These are phyloP conservation scores for Mormyrus lacerda DNA, from an alignment of 2,113 vertebrate genomes.

Conservation along the genomic window DNA sequence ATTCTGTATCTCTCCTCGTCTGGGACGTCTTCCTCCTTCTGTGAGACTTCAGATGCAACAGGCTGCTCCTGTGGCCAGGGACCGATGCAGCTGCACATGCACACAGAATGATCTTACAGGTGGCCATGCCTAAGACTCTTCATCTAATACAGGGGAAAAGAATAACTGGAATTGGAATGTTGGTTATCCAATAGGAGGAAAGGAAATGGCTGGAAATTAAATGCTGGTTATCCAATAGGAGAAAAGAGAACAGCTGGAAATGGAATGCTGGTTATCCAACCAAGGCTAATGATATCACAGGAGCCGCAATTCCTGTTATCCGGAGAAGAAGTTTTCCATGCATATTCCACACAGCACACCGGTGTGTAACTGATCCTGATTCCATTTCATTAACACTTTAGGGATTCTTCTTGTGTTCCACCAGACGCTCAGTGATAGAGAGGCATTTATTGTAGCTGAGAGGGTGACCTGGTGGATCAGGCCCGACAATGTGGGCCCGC, in stretches of 20 bases:
- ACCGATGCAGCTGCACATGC: neutral
- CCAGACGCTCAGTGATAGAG: neutral
- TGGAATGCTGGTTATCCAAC: neutral
- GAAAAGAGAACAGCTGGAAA: too few species aligned
- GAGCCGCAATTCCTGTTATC: neutral
- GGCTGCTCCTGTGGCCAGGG: neutral
- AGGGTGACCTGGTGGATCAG: neutral
- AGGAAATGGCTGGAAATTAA: neutral
- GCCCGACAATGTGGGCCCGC: neutral
- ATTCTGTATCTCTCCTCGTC: constrained; percentile 17
- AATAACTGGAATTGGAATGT: neutral
- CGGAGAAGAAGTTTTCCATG: neutral
- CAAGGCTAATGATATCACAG: neutral
- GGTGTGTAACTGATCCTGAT: neutral
- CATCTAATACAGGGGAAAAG: neutral
- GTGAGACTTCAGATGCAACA: neutral
- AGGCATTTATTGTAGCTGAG: neutral
- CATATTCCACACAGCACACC: neutral
- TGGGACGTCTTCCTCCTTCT: neutral
- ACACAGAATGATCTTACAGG: neutral
- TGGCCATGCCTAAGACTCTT: neutral
- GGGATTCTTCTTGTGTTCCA: neutral
- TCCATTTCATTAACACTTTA: neutral
- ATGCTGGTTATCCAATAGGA: neutral
- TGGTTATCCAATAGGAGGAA: neutral